Percentiles rank a stretch among this genome's conserved stretches.
Conservation (phyloP, 1,140 invertebrate genomes). For the Amphibalanus amphitrite region DNA sequence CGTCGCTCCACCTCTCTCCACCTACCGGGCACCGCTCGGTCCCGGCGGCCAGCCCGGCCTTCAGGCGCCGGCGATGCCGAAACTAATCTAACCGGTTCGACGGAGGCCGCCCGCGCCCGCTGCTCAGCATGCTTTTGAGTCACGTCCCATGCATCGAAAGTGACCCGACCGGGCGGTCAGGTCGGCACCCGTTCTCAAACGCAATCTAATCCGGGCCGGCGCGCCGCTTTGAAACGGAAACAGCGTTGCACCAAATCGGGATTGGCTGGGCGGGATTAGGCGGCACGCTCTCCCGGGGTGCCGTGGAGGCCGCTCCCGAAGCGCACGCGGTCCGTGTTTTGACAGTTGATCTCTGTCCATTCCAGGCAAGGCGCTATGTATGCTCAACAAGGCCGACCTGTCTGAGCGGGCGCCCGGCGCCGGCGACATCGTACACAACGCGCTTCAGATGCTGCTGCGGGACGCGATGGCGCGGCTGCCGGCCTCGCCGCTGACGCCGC, state of each 20-base stretch:
- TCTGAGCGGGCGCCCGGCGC: slow-evolving; percentile 76
- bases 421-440: slow-evolving; percentile 84
- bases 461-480: slow-evolving; percentile 56
- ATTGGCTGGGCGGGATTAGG: neutral
- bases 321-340: neutral
- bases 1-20: neutral
- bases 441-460: slow-evolving; percentile 66
- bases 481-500: slow-evolving; percentile 63
- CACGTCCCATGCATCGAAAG: neutral
- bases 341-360: slow-evolving; percentile 9
- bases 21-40: neutral
- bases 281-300: slow-evolving; percentile 5
- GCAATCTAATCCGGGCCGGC: too few relatives aligned
- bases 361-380: slow-evolving; percentile 68
- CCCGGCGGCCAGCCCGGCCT: neutral
- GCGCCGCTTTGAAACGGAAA: too few relatives aligned
- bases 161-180: too few relatives aligned
- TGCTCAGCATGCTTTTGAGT: neutral
- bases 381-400: slow-evolving; percentile 73
- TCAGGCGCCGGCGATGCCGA: neutral
- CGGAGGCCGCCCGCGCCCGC: neutral
- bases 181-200: too few relatives aligned
- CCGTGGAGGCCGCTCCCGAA: neutral
- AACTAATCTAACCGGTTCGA: neutral
- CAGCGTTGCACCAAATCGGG: neutral